phyloP scores from a whole-genome alignment of 2,888 invertebrate species.

The Trachelus troglodyta region DNA sequence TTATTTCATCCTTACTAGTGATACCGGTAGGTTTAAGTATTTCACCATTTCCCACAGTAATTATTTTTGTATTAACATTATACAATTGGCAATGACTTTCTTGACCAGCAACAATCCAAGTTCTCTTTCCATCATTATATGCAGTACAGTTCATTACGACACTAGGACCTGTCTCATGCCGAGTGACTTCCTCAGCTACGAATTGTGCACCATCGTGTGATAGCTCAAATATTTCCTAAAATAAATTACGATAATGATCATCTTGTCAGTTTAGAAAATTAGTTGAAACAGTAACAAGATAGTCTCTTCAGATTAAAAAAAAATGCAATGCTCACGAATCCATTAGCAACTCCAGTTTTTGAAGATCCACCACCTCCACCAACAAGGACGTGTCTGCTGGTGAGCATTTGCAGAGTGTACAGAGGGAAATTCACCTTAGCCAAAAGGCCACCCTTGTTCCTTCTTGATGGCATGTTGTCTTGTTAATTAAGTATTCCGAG shows the following conservation, averaged over 20 bases:
- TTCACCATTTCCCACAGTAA: slow-evolving; percentile 65
- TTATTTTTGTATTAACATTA: slow-evolving; percentile 71
- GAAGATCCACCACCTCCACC: slow-evolving; percentile 98
- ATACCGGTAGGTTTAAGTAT: slow-evolving; percentile 67
- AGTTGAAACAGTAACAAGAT: not conserved
- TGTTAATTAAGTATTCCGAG: not conserved
- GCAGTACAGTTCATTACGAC: slow-evolving; percentile 94
- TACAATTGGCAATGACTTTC: slow-evolving; percentile 92
- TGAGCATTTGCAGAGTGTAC: slow-evolving; percentile 90
- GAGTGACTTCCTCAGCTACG: slow-evolving; percentile 87
- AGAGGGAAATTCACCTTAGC: slow-evolving; percentile 94
- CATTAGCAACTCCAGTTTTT: slow-evolving; percentile 97
- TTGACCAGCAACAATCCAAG: slow-evolving; percentile 88
- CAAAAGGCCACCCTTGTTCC: slow-evolving; percentile 77
- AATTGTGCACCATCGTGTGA: slow-evolving; percentile 86
- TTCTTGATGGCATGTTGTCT: slow-evolving; percentile 72
- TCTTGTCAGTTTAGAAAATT: not conserved
- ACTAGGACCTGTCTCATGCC: slow-evolving; percentile 88
- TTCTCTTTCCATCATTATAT: slow-evolving; percentile 77
- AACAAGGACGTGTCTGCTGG: slow-evolving; percentile 92
- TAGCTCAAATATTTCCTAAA: slow-evolving; percentile 92
- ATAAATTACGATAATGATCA: slow-evolving; percentile 37
- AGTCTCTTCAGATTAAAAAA: not conserved
- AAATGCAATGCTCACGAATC: slow-evolving; percentile 81
- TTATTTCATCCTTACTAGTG: slow-evolving; percentile 58